Conservation (phyloP, 2,113 vertebrate genomes). For the Nesoenas mayeri region DNA sequence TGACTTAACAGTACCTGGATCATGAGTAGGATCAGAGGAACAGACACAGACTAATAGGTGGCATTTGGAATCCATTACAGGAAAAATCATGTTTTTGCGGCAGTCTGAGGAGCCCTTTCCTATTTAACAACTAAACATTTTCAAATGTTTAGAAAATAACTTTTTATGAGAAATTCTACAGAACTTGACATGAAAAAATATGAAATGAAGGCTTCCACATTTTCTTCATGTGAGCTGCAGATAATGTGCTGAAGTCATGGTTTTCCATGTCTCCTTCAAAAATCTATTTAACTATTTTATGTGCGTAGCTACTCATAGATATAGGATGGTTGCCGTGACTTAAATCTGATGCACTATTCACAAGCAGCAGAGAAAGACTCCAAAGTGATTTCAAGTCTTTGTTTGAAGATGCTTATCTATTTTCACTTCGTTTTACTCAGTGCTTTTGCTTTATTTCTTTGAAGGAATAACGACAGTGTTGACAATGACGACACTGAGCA, state of each 20-base stretch:
- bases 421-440: background rate
- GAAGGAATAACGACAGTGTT: constrained; percentile 97
- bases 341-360: background rate
- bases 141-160: background rate
- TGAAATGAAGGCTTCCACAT: background rate
- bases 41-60: background rate
- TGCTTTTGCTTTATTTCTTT: constrained; percentile 58
- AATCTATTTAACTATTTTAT: background rate
- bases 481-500: constrained; percentile 97
- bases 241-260: background rate
- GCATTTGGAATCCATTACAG: background rate
- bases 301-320: background rate
- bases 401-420: background rate
- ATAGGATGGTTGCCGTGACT: background rate
- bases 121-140: background rate
- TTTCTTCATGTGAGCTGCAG: background rate
- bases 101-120: background rate
- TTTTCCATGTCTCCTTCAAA: background rate
- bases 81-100: background rate
- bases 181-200: background rate
- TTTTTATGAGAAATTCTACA: background rate
- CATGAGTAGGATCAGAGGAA: background rate
- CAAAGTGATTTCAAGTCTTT: background rate
- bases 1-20: background rate
- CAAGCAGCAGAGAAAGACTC: background rate